phyloP scores from a whole-genome alignment of 2,113 vertebrate genomes.

The Lepisosteus oculatus region DNA sequence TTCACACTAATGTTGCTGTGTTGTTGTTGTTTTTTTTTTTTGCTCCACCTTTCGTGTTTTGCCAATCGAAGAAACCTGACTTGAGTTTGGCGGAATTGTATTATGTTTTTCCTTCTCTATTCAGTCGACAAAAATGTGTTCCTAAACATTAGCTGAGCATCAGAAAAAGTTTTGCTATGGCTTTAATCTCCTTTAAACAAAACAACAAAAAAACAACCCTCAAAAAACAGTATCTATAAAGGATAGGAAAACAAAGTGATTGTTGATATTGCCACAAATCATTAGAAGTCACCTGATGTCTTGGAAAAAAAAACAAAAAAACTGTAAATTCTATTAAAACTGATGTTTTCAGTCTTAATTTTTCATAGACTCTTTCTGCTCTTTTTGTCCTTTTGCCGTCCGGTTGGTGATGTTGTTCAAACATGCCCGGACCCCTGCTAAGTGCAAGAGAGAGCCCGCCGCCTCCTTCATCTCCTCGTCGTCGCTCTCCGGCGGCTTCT shows the following conservation, averaged over 20 bases:
- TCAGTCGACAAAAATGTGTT: constrained; percentile 60
- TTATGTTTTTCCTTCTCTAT: constrained; percentile 42
- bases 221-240: constrained; percentile 52
- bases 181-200: constrained; percentile 98
- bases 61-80: constrained; percentile 26
- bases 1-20: background rate
- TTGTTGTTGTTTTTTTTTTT: background rate
- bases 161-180: constrained; percentile 88
- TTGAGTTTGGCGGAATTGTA: constrained; percentile 63
- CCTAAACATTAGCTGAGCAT: constrained; percentile 77
- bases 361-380: constrained; percentile 91
- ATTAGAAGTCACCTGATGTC: constrained; percentile 99
- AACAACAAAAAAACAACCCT: constrained; percentile 48
- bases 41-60: constrained; percentile 8
- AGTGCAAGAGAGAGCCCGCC: constrained; percentile 92
- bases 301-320: constrained; percentile 87
- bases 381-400: constrained; percentile 98
- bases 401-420: constrained; percentile 99
- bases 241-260: constrained; percentile 76
- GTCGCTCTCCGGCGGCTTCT: constrained; percentile 92
- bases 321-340: constrained; percentile 87
- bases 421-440: constrained; percentile 95
- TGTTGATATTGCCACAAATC: constrained; percentile 99
- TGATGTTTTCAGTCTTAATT: constrained; percentile 86
- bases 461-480: constrained; percentile 99